Percentiles rank a stretch among this genome's conserved stretches.
phyloP scores from a whole-genome alignment of 2,797 vertebrate species.

The Centropyge bicolor region DNA sequence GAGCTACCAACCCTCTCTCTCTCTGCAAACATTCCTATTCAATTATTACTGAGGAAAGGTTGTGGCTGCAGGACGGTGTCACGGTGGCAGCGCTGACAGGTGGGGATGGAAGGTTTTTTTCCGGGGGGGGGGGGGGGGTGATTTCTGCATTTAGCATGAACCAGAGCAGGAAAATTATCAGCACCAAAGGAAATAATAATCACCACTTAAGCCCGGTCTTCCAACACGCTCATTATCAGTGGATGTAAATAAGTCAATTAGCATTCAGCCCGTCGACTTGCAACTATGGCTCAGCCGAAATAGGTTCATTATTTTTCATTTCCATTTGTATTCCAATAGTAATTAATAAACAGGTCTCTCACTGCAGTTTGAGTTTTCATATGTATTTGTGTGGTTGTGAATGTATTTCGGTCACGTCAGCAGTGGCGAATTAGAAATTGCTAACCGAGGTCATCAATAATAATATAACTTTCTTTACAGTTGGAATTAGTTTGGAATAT shows the following conservation, averaged over 20 bases:
- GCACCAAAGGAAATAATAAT: constrained; percentile 68
- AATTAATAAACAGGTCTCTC: constrained; percentile 29
- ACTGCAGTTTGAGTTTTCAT: neutral
- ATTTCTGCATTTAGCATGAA: constrained; percentile 51
- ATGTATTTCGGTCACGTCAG: neutral
- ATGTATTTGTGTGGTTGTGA: neutral
- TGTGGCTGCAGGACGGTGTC: constrained; percentile 38
- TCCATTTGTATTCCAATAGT: constrained; percentile 29
- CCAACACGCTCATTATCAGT: constrained; percentile 56
- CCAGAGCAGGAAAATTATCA: constrained; percentile 45
- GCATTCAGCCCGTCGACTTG: constrained; percentile 45
- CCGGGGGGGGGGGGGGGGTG: neutral
- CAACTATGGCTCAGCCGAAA: constrained; percentile 33
- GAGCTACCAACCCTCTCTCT: constrained; percentile 45
- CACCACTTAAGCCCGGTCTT: constrained; percentile 60
- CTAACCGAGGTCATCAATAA: neutral
- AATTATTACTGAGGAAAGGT: constrained; percentile 41
- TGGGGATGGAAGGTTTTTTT: constrained; percentile 14
- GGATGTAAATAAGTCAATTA: constrained; percentile 63
- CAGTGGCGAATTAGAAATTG: neutral
- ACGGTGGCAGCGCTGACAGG: constrained; percentile 33
- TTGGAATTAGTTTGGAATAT: neutral
- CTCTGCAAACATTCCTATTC: constrained; percentile 51
- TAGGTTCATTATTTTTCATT: constrained; percentile 24
- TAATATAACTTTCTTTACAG: neutral